Base-by-base conservation (phyloP, 2,888 invertebrate species). In the Calliopum simillimum region DNA sequence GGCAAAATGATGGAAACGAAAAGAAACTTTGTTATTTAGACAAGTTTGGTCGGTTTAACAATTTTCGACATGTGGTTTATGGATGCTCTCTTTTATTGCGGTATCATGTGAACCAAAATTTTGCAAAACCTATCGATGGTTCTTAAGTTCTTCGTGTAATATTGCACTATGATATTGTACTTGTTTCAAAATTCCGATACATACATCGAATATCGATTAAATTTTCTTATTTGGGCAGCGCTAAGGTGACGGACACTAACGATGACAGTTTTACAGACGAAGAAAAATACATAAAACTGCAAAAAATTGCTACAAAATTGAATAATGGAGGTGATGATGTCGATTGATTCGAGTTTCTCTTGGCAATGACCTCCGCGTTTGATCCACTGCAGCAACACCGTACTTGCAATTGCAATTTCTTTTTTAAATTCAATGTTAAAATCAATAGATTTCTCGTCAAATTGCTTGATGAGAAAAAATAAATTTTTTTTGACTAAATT, bases 311-410 rank as follows among this genome's bases (percentile, higher is more conserved):
- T 25, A 19, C 5, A 56, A 23, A 21, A 25, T 23, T 25, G 55
- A 53, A 65, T 53, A 43, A 44, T 21, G 13, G 55, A 25, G n/a
- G 44, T 33, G 33, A 33, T 33, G 33, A 33, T 33, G 6, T 33
- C 8, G 8, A 33, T 6, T 33, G 33, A 5, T 33, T 33, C n/a
- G 33, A 33, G 33, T 44, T 55, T 59, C 67, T 41, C 58, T 67
- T 67, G 67, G 67, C 67, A 67, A 67, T 67, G 67, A 67, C 67
- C 67, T 67, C 67, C 33, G 21, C 61, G 14, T 16, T 16, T 46
- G 23, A 58, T 58, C 25, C 47, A 13, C 46, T 58, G 49, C 58
- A 59, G 33, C 46, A 67, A 47, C 49, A 19, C 16, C 25, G n/a
- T 25, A 25, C 11, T 23, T 55, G 8, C 41, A 4, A 41, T 41